These are phyloP conservation scores for Acromyrmex echinatior DNA, from an alignment of 1,140 invertebrate species.

Conservation along the genomic window DNA sequence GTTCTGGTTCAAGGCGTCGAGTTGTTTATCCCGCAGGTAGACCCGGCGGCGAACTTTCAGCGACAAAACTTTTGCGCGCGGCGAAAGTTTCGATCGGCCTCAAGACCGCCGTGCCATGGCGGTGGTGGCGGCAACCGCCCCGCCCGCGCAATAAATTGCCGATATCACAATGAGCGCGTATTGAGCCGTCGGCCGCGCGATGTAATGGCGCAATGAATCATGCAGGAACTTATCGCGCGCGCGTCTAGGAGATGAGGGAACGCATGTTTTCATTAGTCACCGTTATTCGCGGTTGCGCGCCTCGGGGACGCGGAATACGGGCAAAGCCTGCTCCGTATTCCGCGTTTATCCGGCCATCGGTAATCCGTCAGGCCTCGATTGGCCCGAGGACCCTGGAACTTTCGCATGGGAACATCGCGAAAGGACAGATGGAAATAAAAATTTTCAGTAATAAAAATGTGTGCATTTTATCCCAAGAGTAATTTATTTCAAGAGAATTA, in stretches of 20 bases:
- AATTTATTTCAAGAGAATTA: constrained; percentile 9
- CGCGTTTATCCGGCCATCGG: constrained; percentile 59
- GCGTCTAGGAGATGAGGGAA: constrained; percentile 73
- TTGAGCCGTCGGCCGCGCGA: constrained; percentile 68
- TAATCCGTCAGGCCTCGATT: constrained; percentile 51
- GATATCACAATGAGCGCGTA: constrained; percentile 75
- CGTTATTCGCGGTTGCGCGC: constrained; percentile 72
- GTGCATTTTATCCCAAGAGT: background rate
- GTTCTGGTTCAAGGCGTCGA: constrained; percentile 18
- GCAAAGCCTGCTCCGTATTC: constrained; percentile 49
- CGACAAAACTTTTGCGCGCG: constrained; percentile 51
- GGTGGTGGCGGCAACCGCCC: constrained; percentile 37
- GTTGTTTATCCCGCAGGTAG: constrained; percentile 42
- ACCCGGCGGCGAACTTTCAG: constrained; percentile 21
- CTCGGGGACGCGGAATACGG: constrained; percentile 41
- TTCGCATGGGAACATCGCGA: background rate
- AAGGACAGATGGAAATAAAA: background rate
- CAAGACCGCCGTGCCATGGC: constrained; percentile 22
- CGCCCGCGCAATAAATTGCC: constrained; percentile 70
- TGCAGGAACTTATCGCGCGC: constrained; percentile 72
- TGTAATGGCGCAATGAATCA: constrained; percentile 77
- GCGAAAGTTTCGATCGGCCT: constrained; percentile 56
- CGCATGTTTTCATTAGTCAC: constrained; percentile 76
- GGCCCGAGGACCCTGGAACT: constrained; percentile 36
- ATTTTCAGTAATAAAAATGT: background rate